phyloP scores from a whole-genome alignment of 2,797 vertebrate genomes.

The Varecia variegata region DNA sequence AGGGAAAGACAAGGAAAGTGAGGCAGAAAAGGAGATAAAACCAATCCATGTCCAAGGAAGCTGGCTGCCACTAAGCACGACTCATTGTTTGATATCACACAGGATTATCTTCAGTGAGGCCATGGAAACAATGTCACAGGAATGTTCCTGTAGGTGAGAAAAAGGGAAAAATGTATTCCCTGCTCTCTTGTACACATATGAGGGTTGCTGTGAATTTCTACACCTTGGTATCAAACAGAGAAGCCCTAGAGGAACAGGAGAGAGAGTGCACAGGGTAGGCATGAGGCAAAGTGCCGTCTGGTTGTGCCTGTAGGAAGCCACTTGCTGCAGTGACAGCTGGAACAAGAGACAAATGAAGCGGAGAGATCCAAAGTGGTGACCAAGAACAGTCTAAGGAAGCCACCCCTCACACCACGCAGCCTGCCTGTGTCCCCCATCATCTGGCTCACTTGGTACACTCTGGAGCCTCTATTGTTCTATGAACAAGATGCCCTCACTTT shows the following conservation, averaged over 20 bases:
- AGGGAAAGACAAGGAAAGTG: neutral
- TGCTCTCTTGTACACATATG: neutral
- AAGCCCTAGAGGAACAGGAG: neutral
- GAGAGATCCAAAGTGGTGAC: neutral
- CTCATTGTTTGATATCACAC: neutral
- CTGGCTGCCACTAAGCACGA: neutral
- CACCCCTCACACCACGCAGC: neutral
- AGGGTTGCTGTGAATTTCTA: neutral
- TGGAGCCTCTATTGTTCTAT: neutral
- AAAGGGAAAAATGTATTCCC: neutral
- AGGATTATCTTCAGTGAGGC: neutral
- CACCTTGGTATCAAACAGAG: neutral
- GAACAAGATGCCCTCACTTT: neutral
- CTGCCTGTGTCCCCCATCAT: neutral
- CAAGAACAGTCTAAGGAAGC: neutral
- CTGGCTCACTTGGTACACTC: neutral
- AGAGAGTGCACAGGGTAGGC: neutral
- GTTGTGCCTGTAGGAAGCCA: neutral
- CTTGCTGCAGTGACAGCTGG: neutral
- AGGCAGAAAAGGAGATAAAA: constrained; percentile 24
- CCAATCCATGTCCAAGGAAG: neutral
- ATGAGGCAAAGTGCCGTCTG: neutral
- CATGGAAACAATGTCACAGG: neutral
- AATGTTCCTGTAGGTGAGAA: neutral
- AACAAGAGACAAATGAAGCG: neutral